Conservation (phyloP, 2,113 vertebrate species). For the Prolemur simus region DNA sequence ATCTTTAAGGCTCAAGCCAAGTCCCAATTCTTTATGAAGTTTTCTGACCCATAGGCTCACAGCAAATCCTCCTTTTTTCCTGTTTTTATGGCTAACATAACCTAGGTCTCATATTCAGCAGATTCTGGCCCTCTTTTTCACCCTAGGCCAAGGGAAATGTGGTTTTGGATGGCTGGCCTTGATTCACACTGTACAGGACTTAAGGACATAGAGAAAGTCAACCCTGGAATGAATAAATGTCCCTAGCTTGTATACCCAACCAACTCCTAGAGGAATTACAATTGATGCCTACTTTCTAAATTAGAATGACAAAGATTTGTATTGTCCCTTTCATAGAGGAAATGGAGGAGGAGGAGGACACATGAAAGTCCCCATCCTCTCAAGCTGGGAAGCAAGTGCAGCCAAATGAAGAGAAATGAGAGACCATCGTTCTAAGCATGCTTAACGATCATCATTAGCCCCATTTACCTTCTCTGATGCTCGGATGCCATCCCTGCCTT, state of each 20-base stretch:
- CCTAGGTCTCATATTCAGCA: not conserved
- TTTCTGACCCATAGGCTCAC: not conserved
- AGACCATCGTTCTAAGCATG: not conserved
- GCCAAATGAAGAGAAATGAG: not conserved
- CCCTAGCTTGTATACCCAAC: not conserved
- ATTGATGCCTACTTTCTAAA: not conserved
- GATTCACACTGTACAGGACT: not conserved
- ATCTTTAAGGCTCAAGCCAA: not conserved
- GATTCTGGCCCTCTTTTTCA: not conserved
- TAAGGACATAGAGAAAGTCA: not conserved
- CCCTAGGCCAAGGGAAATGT: not conserved
- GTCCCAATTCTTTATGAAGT: not conserved
- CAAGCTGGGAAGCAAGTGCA: not conserved
- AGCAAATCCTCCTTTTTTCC: not conserved
- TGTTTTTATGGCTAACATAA: not conserved
- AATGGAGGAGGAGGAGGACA: not conserved
- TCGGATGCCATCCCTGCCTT: not conserved
- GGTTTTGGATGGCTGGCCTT: not conserved
- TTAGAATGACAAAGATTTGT: not conserved
- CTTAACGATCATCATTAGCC: not conserved
- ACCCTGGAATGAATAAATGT: not conserved
- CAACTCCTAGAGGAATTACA: not conserved
- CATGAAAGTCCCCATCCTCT: not conserved
- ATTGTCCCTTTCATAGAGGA: not conserved
- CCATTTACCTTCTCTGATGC: conserved; percentile 36